phyloP scores from a whole-genome alignment of 1,140 invertebrate species.

The Proales similis region DNA sequence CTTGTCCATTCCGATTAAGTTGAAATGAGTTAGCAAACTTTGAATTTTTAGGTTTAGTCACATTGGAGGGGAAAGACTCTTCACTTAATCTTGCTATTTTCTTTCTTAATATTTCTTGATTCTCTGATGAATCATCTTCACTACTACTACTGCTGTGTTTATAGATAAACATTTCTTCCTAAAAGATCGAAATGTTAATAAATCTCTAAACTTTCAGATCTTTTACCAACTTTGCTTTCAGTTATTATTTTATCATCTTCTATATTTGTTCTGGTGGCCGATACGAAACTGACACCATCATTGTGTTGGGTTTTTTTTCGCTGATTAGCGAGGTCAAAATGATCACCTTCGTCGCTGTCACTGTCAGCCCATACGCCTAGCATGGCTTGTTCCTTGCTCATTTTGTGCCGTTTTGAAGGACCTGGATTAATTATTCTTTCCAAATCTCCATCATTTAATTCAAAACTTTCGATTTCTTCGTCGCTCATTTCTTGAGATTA shows the following conservation, averaged over 20 bases:
- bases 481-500: conserved; percentile 36
- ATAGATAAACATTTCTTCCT: no score
- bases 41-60: no score
- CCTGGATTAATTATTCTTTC: conserved; percentile 2
- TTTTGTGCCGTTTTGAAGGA: conserved; percentile 7
- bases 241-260: background rate
- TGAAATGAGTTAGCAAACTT: no score
- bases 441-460: conserved; percentile 16
- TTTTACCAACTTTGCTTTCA: background rate
- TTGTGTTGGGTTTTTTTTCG: conserved; percentile 4
- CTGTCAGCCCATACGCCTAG: conserved; percentile 23
- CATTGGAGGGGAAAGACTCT: no score
- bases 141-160: no score
- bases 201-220: background rate
- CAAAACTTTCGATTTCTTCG: conserved; percentile 35
- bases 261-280: background rate
- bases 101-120: no score
- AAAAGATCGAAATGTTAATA: no score
- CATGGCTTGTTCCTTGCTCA: conserved; percentile 37
- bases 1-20: no score
- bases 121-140: no score
- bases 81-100: no score
- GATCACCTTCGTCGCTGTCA: conserved; percentile 29
- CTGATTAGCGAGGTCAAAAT: conserved; percentile 14
- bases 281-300: background rate